phyloP scores from a whole-genome alignment of 2,888 invertebrate species.

The Kryphioiulus occultus region DNA sequence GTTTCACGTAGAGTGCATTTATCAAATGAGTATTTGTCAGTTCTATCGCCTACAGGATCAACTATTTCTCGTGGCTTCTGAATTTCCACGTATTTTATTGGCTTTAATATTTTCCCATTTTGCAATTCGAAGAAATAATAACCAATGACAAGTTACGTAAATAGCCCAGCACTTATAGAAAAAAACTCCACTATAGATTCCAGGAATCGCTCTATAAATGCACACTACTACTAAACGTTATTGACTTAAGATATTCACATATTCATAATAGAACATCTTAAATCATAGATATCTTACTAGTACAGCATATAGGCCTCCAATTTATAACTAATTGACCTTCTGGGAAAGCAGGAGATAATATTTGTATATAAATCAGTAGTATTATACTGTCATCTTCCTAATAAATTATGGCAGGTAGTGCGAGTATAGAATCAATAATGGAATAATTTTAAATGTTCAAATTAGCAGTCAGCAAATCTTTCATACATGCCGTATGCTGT shows the following conservation, averaged over 20 bases:
- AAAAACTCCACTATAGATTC: not conserved
- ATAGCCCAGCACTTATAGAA: not conserved
- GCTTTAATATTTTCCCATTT: conserved; percentile 32
- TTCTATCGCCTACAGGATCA: conserved; percentile 36
- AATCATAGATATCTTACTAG: not conserved
- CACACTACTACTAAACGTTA: not conserved
- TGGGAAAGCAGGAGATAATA: too few relatives aligned
- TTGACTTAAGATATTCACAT: not conserved
- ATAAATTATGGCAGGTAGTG: too few relatives aligned
- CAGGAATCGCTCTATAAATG: not conserved
- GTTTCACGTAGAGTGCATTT: not conserved
- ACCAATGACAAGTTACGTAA: conserved; percentile 14
- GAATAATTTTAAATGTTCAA: too few relatives aligned
- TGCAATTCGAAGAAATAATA: conserved; percentile 40
- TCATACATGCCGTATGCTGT: too few relatives aligned
- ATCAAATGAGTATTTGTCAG: conserved; percentile 32
- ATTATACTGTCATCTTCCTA: too few relatives aligned
- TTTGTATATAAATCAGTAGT: too few relatives aligned
- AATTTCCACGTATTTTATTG: conserved; percentile 32
- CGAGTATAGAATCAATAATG: too few relatives aligned
- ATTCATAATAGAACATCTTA: not conserved
- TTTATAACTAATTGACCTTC: not conserved
- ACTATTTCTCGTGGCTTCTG: not conserved
- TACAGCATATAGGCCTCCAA: not conserved
- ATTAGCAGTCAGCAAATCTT: too few relatives aligned